phyloP scores from a whole-genome alignment of 2,113 vertebrate genomes.

The Petaurus breviceps region DNA sequence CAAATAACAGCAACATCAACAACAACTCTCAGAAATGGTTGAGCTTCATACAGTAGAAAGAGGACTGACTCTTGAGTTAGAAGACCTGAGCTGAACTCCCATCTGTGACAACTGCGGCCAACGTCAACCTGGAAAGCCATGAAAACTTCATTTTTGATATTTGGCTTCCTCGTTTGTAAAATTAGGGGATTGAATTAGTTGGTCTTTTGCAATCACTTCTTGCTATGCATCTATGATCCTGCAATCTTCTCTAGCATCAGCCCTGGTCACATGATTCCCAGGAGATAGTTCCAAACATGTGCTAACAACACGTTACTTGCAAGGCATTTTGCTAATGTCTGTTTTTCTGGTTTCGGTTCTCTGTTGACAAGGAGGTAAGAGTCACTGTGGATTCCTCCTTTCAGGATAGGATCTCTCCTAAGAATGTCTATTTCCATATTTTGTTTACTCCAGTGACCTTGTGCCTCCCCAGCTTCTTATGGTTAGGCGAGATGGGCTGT shows the following conservation, averaged over 20 bases:
- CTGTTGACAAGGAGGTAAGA: constrained; percentile 25
- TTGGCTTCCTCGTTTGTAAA: not conserved
- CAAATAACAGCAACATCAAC: no score
- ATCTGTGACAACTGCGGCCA: not conserved
- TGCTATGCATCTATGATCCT: not conserved
- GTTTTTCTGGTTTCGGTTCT: constrained; percentile 22
- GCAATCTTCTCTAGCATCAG: not conserved
- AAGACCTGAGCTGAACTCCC: not conserved
- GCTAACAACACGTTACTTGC: constrained; percentile 16
- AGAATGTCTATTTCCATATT: constrained; percentile 23
- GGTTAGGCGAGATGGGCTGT: constrained; percentile 7
- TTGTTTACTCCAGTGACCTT: constrained; percentile 44
- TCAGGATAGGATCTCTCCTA: not conserved
- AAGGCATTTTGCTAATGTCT: constrained; percentile 10
- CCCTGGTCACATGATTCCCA: not conserved
- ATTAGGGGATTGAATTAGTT: not conserved
- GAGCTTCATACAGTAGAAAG: not conserved
- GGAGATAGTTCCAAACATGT: not conserved
- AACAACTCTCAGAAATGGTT: not conserved
- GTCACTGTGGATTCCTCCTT: constrained; percentile 23
- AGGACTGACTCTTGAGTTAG: not conserved
- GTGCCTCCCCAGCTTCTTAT: not conserved
- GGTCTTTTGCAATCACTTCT: not conserved
- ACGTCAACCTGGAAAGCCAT: not conserved
- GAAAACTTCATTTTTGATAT: not conserved